These are phyloP conservation scores for Clarias batrachus DNA, from an alignment of 2,113 vertebrate genomes.

Conservation along the genomic window DNA sequence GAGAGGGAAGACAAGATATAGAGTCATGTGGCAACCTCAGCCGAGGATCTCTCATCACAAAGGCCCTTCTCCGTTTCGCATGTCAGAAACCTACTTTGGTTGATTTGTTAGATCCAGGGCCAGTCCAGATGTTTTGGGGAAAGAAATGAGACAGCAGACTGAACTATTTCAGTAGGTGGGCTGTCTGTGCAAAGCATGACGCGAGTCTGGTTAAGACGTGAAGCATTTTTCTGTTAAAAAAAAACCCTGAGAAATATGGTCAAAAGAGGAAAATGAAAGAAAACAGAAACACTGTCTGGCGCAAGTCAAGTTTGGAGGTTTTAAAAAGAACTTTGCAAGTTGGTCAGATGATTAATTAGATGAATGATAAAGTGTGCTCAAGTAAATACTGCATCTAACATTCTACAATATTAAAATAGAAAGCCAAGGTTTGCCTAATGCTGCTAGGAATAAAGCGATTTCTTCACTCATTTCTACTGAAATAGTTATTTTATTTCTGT, in stretches of 20 bases:
- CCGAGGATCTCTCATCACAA: constrained; percentile 42
- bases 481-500: neutral
- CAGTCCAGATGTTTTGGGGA: constrained; percentile 51
- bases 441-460: constrained; percentile 11
- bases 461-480: neutral
- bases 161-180: constrained; percentile 54
- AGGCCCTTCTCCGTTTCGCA: constrained; percentile 41
- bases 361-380: constrained; percentile 34
- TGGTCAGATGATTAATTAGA: constrained; percentile 25
- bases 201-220: constrained; percentile 27
- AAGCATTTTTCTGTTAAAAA: constrained; percentile 40
- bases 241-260: constrained; percentile 40
- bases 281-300: constrained; percentile 32
- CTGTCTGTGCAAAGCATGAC: constrained; percentile 45
- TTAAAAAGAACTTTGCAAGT: neutral
- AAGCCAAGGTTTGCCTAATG: neutral
- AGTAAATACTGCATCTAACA: constrained; percentile 31
- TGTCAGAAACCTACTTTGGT: constrained; percentile 65
- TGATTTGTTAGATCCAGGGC: constrained; percentile 56
- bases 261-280: constrained; percentile 20
- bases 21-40: constrained; percentile 47
- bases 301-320: constrained; percentile 5
- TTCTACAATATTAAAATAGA: constrained; percentile 20
- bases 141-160: constrained; percentile 49
- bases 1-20: constrained; percentile 45